Conservation (phyloP, 2,888 invertebrate genomes). For the Enchytraeus crypticus region DNA sequence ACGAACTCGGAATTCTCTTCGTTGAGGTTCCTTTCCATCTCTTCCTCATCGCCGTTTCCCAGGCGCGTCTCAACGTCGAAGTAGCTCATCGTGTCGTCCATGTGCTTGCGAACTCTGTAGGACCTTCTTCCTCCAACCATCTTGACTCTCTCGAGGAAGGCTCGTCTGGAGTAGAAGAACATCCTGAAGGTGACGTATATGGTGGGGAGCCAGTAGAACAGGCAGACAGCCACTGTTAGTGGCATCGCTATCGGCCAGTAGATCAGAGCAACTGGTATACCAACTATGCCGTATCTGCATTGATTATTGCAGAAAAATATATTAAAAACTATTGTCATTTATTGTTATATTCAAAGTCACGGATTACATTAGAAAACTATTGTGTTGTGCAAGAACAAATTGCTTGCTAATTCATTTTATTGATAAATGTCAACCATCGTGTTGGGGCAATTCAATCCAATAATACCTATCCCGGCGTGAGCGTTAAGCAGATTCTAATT, state of each 20-base stretch:
- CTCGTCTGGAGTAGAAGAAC: conserved; percentile 31
- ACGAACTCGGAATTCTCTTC: too few relatives aligned
- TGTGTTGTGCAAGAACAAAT: too few relatives aligned
- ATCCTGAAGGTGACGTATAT: conserved; percentile 38
- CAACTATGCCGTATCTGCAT: conserved; percentile 38
- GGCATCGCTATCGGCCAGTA: conserved; percentile 34
- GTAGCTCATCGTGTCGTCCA: conserved; percentile 8
- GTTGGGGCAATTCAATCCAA: too few relatives aligned
- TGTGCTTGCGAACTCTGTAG: conserved; percentile 9
- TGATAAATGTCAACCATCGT: too few relatives aligned
- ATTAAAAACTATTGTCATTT: too few relatives aligned
- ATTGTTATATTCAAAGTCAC: too few relatives aligned
- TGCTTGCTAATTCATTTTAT: too few relatives aligned
- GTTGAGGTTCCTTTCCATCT: too few relatives aligned
- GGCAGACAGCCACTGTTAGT: conserved; percentile 30
- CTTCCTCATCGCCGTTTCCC: not conserved
- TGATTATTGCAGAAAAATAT: too few relatives aligned
- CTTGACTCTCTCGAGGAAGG: conserved; percentile 11
- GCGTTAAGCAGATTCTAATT: too few relatives aligned
- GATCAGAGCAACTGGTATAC: conserved; percentile 33
- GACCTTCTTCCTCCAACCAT: not conserved
- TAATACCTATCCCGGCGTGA: too few relatives aligned
- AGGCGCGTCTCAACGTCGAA: conserved; percentile 7
- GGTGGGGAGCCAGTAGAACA: conserved; percentile 38
- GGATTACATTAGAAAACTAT: too few relatives aligned